Base-by-base conservation (phyloP, 2,113 vertebrate species). In the Podiceps cristatus region DNA sequence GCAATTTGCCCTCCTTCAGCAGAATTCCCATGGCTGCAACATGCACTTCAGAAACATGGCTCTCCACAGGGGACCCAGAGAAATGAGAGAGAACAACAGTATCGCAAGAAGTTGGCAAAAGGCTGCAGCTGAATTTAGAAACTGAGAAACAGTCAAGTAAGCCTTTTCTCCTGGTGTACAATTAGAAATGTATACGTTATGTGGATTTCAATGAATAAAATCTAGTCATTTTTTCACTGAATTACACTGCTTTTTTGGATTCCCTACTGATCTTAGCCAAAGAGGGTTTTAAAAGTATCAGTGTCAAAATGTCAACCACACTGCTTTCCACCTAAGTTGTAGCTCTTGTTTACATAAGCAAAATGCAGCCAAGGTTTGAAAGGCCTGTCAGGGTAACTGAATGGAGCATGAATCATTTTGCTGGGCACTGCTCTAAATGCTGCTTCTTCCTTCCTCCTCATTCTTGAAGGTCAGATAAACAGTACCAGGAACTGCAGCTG, bases 281-380 rank as follows among this genome's bases (percentile, higher is more conserved):
- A 59, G 45, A 72, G 13, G 47, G 31, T 58, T 91, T 95, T 69
- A 76, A 76, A 97, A 73, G 25, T 42, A 91, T 35, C 64, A 91
- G 72, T 29, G 47, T 88, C 64, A 88, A 75, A 86, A 94, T 18
- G 66, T 89, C 45, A 94, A 53, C 64, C 44, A 60, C 44, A 40
- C 17, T 59, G 82, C 63, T 81, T 69, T 93, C 86, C 42, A 97
- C 93, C 84, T 47, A 91, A 73, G 66, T 13, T 85, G 44, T 55
- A 77, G 78, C 28, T 93, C 82, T 93, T 80, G 82, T 95, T 97
- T 94, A 83, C 35, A 71, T 10, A 85, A 89, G 94, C 74, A 96
- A 85, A 83, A 89, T 14, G 29, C 44, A 97, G 80, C 91, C 86
- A 82, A 95, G n/a, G 63, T 83, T 76, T 87, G 86, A 89, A 94